phyloP scores from a whole-genome alignment of 2,797 vertebrate genomes.

The Ceyx erithaca region DNA sequence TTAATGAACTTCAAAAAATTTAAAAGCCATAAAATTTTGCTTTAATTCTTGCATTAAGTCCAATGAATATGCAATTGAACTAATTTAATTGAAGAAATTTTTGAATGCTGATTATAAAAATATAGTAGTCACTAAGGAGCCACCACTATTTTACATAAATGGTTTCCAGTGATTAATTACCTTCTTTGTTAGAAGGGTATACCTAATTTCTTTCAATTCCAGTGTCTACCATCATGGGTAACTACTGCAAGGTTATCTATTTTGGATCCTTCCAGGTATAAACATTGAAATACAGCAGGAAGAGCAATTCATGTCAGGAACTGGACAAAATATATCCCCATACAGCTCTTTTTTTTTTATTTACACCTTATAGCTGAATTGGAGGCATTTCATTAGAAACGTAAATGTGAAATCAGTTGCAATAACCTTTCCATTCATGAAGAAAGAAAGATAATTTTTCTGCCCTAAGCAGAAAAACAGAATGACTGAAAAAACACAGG shows the following conservation, averaged over 20 bases:
- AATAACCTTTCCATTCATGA: neutral
- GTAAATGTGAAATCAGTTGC: neutral
- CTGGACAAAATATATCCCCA: neutral
- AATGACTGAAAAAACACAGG: neutral
- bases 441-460: neutral
- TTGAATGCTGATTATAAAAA: neutral
- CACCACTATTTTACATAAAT: neutral
- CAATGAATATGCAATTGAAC: neutral
- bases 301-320: neutral
- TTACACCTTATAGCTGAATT: neutral
- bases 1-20: neutral
- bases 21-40: neutral
- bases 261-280: neutral
- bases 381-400: neutral
- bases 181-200: neutral
- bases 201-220: neutral
- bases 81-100: neutral
- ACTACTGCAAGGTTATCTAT: neutral
- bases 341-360: neutral
- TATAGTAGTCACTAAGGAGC: neutral
- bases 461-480: neutral
- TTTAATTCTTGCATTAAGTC: neutral
- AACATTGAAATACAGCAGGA: neutral
- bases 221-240: neutral
- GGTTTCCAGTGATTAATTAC: neutral